phyloP scores from a whole-genome alignment of 2,888 invertebrate genomes.

The Eupithecia insigniata region DNA sequence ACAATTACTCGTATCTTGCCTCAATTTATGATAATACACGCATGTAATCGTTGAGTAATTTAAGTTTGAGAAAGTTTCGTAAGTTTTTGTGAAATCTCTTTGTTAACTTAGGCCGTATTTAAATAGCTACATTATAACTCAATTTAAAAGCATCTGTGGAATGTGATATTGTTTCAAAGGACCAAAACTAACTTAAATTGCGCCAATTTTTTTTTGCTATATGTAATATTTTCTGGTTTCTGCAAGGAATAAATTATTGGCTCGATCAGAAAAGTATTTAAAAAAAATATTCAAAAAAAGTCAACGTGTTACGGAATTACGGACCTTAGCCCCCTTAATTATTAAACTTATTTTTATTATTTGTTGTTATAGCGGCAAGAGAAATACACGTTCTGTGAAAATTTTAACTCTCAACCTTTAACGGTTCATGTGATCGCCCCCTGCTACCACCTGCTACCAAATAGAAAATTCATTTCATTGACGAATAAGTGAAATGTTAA shows the following conservation, averaged over 20 bases:
- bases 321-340: no score
- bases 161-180: constrained; percentile 11
- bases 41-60: constrained; percentile 68
- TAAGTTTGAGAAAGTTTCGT: constrained; percentile 53
- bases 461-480: neutral
- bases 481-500: neutral
- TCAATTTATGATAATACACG: constrained; percentile 62
- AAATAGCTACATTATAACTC: constrained; percentile 1
- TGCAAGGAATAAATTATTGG: neutral
- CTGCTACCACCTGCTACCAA: no score
- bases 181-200: neutral
- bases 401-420: no score
- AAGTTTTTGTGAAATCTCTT: constrained; percentile 47
- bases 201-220: neutral
- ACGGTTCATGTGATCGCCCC: no score
- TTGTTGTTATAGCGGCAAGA: no score
- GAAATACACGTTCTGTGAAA: no score
- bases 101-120: constrained; percentile 34
- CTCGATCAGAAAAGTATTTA: no score
- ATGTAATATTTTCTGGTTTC: neutral
- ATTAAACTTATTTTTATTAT: no score
- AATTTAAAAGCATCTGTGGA: constrained; percentile 6
- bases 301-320: no score
- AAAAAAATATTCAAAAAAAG: neutral
- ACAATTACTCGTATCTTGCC: constrained; percentile 55